Evolutionary conservation across 2,888 invertebrate genomes (phyloP).

Genomic region (Mimachlamys varia): DNA sequence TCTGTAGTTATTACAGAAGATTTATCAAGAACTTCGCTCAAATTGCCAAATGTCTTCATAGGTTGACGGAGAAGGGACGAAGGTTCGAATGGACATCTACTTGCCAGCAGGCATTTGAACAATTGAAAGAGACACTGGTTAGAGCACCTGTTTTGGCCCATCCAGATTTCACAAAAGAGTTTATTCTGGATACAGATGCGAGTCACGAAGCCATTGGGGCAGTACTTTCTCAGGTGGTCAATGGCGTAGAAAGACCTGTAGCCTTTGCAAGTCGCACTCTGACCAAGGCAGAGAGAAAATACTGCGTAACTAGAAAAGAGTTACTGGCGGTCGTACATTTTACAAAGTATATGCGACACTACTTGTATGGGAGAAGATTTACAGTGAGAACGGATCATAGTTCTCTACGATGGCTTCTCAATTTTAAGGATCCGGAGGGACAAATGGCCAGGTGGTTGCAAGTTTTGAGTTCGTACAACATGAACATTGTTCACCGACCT

Average conservation of each 20-base stretch:
- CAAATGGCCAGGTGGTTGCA: not conserved
- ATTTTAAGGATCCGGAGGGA: not conserved
- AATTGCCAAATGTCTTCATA: constrained; percentile 47
- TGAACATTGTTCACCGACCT: not conserved
- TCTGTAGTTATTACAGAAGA: constrained; percentile 47
- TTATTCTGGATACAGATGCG: too few relatives aligned
- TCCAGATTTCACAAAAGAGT: constrained; percentile 41
- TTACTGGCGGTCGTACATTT: too few relatives aligned
- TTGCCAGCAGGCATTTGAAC: constrained; percentile 1
- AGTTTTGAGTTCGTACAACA: not conserved
- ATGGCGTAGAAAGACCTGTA: constrained; percentile 40
- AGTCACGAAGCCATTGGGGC: constrained; percentile 47
- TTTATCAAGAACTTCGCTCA: constrained; percentile 41
- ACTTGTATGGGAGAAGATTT: not conserved
- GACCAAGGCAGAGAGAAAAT: constrained; percentile 41
- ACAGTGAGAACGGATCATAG: not conserved
- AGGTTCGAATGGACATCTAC: constrained; percentile 40
- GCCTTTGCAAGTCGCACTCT: constrained; percentile 45
- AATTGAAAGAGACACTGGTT: too few relatives aligned
- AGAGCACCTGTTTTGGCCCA: constrained; percentile 41
- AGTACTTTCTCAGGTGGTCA: constrained; percentile 41
- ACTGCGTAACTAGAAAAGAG: too few relatives aligned
- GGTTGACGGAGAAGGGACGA: constrained; percentile 41
- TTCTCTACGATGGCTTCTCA: not conserved
- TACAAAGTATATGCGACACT: not conserved